Percentiles rank a stretch among this genome's conserved stretches.
Conservation (phyloP, 2,797 vertebrate species). For the Pygocentrus nattereri region DNA sequence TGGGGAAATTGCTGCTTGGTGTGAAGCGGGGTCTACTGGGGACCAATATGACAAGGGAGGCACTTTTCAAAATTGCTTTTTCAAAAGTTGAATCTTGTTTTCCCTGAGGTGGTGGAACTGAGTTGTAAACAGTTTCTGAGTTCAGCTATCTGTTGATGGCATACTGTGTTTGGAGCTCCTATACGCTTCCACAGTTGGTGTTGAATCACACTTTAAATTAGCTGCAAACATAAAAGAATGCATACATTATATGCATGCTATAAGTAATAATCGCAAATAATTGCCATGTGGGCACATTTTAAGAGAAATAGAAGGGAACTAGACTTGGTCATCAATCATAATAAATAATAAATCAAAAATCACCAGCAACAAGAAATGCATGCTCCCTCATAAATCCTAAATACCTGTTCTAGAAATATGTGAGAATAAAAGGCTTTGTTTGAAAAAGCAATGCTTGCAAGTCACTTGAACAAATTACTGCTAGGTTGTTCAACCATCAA, state of each 20-base stretch:
- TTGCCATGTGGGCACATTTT: too few relatives aligned
- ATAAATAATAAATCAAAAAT: neutral
- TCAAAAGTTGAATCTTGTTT: constrained; percentile 30
- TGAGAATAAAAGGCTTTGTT: neutral
- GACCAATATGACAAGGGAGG: constrained; percentile 33
- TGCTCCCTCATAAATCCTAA: neutral
- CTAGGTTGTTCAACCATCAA: neutral
- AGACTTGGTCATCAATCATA: neutral
- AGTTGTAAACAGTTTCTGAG: constrained; percentile 6
- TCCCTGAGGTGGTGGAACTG: constrained; percentile 14
- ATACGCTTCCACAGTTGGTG: neutral
- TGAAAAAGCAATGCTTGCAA: constrained; percentile 16
- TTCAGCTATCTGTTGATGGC: neutral
- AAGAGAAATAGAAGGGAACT: neutral
- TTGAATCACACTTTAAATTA: neutral
- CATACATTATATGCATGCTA: neutral
- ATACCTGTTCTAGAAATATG: neutral
- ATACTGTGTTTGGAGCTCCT: constrained; percentile 8
- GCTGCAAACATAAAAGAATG: neutral
- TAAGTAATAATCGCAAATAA: neutral
- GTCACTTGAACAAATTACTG: constrained; percentile 17
- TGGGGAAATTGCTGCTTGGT: constrained; percentile 19
- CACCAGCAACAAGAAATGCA: neutral
- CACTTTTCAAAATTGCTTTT: constrained; percentile 43
- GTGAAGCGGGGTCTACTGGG: constrained; percentile 11